Percentiles rank a stretch among this genome's conserved stretches.
Conservation (phyloP, 2,797 vertebrate species). For the Vipera latastei region DNA sequence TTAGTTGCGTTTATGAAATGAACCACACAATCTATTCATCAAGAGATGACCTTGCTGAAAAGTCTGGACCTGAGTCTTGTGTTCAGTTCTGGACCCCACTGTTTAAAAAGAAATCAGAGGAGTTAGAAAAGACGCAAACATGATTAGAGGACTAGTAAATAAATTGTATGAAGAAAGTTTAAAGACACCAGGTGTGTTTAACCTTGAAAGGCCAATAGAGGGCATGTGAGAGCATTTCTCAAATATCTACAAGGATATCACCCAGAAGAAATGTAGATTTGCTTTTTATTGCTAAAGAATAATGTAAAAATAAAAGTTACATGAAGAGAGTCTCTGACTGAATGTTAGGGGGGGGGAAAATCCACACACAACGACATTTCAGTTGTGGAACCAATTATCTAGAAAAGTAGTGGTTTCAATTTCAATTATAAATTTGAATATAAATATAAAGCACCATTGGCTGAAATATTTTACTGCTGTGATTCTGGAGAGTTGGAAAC, state of each 20-base stretch:
- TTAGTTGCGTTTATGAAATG: neutral
- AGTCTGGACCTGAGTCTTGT: neutral
- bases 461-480: too few species aligned
- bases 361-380: neutral
- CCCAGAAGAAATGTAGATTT: neutral
- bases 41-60: neutral
- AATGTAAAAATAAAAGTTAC: neutral
- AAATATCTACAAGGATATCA: neutral
- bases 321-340: neutral
- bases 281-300: neutral
- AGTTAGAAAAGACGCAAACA: neutral
- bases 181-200: neutral
- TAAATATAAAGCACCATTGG: too few species aligned
- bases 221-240: neutral
- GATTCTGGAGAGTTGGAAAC: too few species aligned
- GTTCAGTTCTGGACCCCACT: neutral
- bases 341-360: neutral
- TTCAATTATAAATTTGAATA: too few species aligned
- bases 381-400: neutral
- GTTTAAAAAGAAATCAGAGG: neutral
- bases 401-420: neutral
- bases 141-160: neutral
- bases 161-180: neutral
- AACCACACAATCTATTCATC: neutral
- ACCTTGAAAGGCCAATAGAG: neutral